These are phyloP conservation scores for Petrocephalus sullivani DNA, from an alignment of 2,797 vertebrate species.

Conservation along the genomic window DNA sequence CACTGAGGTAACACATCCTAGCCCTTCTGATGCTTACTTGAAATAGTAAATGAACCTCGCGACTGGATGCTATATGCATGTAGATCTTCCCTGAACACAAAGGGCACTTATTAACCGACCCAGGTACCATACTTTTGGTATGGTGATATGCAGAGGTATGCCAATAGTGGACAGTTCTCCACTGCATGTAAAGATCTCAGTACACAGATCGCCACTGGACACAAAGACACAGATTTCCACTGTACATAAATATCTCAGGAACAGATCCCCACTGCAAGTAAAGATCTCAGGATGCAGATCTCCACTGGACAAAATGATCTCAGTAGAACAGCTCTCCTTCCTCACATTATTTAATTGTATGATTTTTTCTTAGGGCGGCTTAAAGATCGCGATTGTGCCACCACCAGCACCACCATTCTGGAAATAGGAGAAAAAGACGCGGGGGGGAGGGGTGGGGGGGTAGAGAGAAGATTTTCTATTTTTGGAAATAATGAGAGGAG, in stretches of 20 bases:
- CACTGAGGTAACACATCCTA: too few species aligned
- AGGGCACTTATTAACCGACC: too few species aligned
- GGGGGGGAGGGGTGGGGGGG: neutral
- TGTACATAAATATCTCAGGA: too few species aligned
- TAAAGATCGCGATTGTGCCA: neutral
- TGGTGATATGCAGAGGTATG: too few species aligned
- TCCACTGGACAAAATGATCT: neutral
- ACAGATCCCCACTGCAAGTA: too few species aligned
- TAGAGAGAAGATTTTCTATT: conserved; percentile 16
- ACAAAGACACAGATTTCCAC: neutral
- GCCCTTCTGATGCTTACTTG: too few species aligned
- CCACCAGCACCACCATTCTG: neutral
- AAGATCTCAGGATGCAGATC: neutral
- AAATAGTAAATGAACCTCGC: too few species aligned
- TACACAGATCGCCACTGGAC: neutral
- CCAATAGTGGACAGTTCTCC: neutral
- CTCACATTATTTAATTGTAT: neutral
- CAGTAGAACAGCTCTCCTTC: neutral
- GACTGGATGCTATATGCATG: too few species aligned
- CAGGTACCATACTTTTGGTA: too few species aligned
- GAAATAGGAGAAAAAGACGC: neutral
- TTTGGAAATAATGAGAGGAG: conserved; percentile 19
- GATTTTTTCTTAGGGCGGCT: neutral
- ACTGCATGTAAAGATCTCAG: neutral
- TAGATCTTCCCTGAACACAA: too few species aligned